phyloP scores from a whole-genome alignment of 2,797 vertebrate species.

The Pseudochirops cupreus region DNA sequence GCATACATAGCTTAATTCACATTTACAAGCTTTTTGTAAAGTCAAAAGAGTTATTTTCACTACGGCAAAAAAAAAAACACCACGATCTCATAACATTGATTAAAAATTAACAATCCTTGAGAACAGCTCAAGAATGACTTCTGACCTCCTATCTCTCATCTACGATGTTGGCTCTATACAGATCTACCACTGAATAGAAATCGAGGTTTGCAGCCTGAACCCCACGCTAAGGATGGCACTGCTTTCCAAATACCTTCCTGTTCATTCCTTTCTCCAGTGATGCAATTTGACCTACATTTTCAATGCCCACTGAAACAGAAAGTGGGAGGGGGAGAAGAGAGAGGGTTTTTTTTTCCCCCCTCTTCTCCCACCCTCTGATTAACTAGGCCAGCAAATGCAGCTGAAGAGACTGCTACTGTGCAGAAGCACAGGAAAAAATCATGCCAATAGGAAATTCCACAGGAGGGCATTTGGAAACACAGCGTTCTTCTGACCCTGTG shows the following conservation, averaged over 20 bases:
- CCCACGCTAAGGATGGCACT: slow-evolving; percentile 84
- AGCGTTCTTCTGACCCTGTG: slow-evolving; percentile 67
- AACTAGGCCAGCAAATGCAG: slow-evolving; percentile 82
- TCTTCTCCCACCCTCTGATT: slow-evolving; percentile 83
- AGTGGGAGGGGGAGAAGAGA: slow-evolving; percentile 82
- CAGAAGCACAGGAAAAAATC: slow-evolving; percentile 75
- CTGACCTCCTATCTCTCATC: slow-evolving; percentile 35
- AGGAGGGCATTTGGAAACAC: slow-evolving; percentile 66
- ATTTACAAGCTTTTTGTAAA: slow-evolving; percentile 32
- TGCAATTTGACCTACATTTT: slow-evolving; percentile 90
- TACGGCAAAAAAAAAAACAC: not conserved
- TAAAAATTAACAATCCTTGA: slow-evolving; percentile 46
- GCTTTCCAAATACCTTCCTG: slow-evolving; percentile 88
- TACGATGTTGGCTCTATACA: slow-evolving; percentile 72
- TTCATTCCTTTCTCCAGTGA: slow-evolving; percentile 84
- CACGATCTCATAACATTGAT: slow-evolving; percentile 32
- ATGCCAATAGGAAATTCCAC: slow-evolving; percentile 73
- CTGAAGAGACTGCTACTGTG: slow-evolving; percentile 75
- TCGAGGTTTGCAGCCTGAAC: slow-evolving; percentile 82
- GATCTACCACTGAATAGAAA: slow-evolving; percentile 82
- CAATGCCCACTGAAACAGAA: slow-evolving; percentile 85
- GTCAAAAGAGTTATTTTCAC: slow-evolving; percentile 37
- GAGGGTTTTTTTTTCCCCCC: slow-evolving; percentile 74
- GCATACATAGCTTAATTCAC: not conserved
- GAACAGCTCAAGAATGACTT: slow-evolving; percentile 23